Conservation (phyloP, 2,113 vertebrate genomes). For the Syngnathus typhle region DNA sequence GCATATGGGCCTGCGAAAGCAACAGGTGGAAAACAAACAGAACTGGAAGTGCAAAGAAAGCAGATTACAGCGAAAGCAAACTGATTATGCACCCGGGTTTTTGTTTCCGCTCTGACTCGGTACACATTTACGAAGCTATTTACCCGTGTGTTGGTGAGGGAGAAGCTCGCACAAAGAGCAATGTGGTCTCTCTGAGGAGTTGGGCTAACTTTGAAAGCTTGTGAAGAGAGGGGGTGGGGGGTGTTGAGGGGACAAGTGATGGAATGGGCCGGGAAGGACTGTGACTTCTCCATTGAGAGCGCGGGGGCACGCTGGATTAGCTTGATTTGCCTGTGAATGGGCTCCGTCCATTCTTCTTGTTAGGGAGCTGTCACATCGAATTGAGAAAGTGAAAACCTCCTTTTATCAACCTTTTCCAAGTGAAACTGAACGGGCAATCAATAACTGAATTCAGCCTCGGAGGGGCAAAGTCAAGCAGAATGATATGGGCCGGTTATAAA, state of each 20-base stretch:
- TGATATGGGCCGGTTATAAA: conserved; percentile 78
- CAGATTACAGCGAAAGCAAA: conserved; percentile 59
- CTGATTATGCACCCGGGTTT: conserved; percentile 53
- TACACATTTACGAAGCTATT: conserved; percentile 67
- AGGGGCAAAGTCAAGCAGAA: conserved; percentile 93
- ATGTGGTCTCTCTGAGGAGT: conserved; percentile 72
- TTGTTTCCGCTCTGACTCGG: conserved; percentile 57
- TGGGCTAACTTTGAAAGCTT: conserved; percentile 88
- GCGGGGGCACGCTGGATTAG: conserved; percentile 98
- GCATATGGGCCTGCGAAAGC: neutral
- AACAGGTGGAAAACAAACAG: conserved; percentile 12
- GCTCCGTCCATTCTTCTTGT: conserved; percentile 97
- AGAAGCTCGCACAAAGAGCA: conserved; percentile 64
- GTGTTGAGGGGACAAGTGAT: conserved; percentile 81
- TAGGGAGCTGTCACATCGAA: conserved; percentile 98
- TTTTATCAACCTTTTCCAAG: conserved; percentile 96
- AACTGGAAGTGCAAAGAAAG: conserved; percentile 35
- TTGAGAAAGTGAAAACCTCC: conserved; percentile 97
- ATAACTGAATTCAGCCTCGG: conserved; percentile 86
- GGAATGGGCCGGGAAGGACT: conserved; percentile 92
- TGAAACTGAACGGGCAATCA: conserved; percentile 90
- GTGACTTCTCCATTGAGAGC: conserved; percentile 88
- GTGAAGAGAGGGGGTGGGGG: conserved; percentile 74
- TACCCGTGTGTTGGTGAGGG: conserved; percentile 57
- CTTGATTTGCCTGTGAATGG: conserved; percentile 99